Base-by-base conservation (phyloP, 2,113 vertebrate species). In the Pavo muticus region DNA sequence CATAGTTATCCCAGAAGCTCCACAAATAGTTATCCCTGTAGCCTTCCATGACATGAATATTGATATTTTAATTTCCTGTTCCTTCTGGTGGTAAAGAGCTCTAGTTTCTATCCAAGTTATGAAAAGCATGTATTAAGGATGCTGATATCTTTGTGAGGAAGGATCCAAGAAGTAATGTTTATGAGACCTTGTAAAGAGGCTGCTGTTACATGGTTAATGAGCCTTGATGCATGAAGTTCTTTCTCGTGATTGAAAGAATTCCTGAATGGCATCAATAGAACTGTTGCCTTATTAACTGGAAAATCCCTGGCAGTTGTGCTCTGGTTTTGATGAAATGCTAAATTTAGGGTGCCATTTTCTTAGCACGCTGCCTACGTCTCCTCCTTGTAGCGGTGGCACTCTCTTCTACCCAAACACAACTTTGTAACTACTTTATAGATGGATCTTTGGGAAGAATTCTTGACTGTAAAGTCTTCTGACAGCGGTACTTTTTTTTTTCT, bases 181-280 rank as follows among this genome's bases (percentile, higher is more conserved):
- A 90, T 92, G 84, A 56, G 68, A 29, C 79, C 56, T 86, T 91
- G 88, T 91, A 95, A 96, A 93, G 88, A 93, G 88, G 65, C 82
- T 87, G 85, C 87, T 93, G 61, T 91, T 93, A 80, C n/a, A 14
- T 95, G 90, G 69, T 84, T 95, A 97, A 72, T 91, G 91, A 95
- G 85, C 88, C 93, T 88, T 91, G 94, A 91, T 21, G 4, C 72
- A 50, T 91, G 75, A 52, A 86, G 73, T 35, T 48, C 85, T 63
- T 85, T 85, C 39, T 91, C 70, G 56, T 93, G 79, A 91, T 88
- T 88, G 76, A 95, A 93, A 93, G 65, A 75, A 40, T 88, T 92
- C 75, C 68, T 91, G 87, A 87, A 85, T 91, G 82, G 82, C 91
- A 87, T 82, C 69, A 93, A 68, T 92, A 94, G 94, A 96, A 91